phyloP scores from a whole-genome alignment of 1,140 invertebrate species.

The Gryon sp. region DNA sequence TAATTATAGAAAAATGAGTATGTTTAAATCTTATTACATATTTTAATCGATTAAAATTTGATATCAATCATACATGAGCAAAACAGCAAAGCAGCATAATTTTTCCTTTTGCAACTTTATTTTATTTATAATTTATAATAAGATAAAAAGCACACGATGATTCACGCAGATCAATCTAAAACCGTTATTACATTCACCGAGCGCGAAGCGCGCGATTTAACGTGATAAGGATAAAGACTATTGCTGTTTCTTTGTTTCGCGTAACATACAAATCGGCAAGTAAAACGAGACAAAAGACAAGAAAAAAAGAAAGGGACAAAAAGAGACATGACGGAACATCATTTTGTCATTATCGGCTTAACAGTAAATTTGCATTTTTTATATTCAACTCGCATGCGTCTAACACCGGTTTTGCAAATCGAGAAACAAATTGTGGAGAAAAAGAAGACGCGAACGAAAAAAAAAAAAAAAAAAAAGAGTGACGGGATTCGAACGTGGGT shows the following conservation, averaged over 20 bases:
- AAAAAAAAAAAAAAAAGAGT: conserved; percentile 10
- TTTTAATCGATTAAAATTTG: no score
- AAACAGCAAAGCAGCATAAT: no score
- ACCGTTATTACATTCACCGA: conserved; percentile 36
- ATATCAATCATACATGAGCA: no score
- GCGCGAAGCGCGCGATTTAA: conserved; percentile 13
- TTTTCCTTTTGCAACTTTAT: no score
- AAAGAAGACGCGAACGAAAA: not conserved
- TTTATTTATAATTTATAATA: no score
- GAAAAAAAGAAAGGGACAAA: no score
- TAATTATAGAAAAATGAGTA: no score
- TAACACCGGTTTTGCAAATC: not conserved
- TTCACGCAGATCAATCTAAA: conserved; percentile 11
- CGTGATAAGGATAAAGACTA: conserved; percentile 26
- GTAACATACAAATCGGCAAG: conserved; percentile 7
- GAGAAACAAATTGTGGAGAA: not conserved
- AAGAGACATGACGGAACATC: conserved; percentile 29
- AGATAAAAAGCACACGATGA: no score
- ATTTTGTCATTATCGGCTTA: conserved; percentile 41
- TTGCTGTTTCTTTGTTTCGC: conserved; percentile 34
- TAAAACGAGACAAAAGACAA: conserved; percentile 9
- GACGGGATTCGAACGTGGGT: conserved; percentile 34
- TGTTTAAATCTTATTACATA: no score
- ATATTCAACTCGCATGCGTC: conserved; percentile 15
- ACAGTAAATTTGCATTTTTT: conserved; percentile 47